Conservation (phyloP, 2,797 vertebrate genomes). For the Rhinella marina region DNA sequence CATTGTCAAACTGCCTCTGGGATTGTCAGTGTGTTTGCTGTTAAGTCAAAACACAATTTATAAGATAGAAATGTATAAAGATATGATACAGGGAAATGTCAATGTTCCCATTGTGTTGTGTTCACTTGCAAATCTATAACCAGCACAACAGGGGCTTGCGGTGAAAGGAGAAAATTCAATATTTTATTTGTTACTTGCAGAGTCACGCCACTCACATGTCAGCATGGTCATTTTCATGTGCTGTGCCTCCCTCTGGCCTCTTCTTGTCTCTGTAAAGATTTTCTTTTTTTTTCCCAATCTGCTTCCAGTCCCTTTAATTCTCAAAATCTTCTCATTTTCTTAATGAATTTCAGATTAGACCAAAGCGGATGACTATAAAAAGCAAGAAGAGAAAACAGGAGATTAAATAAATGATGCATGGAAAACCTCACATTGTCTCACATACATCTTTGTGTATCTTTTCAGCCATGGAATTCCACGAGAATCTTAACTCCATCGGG, state of each 20-base stretch:
- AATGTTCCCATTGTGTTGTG: not conserved
- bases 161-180: not conserved
- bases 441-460: conserved; percentile 43
- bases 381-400: not conserved
- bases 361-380: conserved; percentile 24
- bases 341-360: conserved; percentile 56
- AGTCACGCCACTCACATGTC: not conserved
- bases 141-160: not conserved
- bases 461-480: conserved; percentile 97
- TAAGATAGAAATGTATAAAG: not conserved
- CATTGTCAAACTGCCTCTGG: not conserved
- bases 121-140: not conserved
- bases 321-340: conserved; percentile 50
- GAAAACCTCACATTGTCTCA: conserved; percentile 38
- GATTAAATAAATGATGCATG: conserved; percentile 11
- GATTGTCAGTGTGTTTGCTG: not conserved
- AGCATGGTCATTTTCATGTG: not conserved
- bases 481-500: conserved; percentile 89
- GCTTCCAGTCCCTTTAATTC: conserved; percentile 36
- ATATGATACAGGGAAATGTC: not conserved
- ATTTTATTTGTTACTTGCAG: not conserved
- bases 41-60: not conserved
- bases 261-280: conserved; percentile 11
- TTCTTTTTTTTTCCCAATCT: conserved; percentile 18
- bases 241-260: not conserved